These are phyloP conservation scores for Malacoctenus gilli DNA, from an alignment of 2,797 vertebrate species.

Conservation along the genomic window DNA sequence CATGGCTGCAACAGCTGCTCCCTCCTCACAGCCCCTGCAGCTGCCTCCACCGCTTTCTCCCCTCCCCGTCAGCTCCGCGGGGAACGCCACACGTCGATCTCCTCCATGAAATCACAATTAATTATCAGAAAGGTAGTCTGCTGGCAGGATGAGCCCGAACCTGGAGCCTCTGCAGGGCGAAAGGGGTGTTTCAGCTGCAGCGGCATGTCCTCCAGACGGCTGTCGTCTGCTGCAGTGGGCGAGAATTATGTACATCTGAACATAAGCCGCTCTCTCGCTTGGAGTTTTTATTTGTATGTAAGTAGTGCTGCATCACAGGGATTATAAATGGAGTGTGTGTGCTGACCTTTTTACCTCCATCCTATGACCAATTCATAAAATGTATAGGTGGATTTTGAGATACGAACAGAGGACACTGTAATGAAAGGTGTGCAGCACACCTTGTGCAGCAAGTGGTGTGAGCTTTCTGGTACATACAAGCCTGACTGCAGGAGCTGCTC, in stretches of 20 bases:
- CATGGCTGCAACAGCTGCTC: constrained; percentile 73
- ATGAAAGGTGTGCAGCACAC: constrained; percentile 1
- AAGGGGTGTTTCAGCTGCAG: constrained; percentile 32
- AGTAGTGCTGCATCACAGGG: neutral
- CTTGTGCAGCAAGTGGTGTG: constrained; percentile 11
- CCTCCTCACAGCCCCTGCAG: constrained; percentile 55
- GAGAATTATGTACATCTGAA: constrained; percentile 19
- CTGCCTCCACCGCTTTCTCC: constrained; percentile 36
- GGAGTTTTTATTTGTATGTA: constrained; percentile 1
- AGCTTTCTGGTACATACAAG: constrained; percentile 2
- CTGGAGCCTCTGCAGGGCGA: constrained; percentile 33
- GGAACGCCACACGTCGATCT: constrained; percentile 50
- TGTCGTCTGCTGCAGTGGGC: constrained; percentile 28
- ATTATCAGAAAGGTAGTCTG: constrained; percentile 47
- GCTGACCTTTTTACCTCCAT: neutral
- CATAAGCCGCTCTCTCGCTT: constrained; percentile 2
- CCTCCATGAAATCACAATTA: constrained; percentile 62
- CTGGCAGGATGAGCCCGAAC: constrained; percentile 37
- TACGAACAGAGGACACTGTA: no score
- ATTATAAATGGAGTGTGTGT: neutral
- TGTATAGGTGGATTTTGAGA: no score
- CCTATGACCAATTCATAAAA: neutral
- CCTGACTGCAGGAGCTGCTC: constrained; percentile 4
- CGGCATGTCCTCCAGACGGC: constrained; percentile 29
- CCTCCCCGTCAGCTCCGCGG: constrained; percentile 31